Evolutionary conservation across 2,113 vertebrate genomes (phyloP).

Genomic region (Anser brachyrhynchus): DNA sequence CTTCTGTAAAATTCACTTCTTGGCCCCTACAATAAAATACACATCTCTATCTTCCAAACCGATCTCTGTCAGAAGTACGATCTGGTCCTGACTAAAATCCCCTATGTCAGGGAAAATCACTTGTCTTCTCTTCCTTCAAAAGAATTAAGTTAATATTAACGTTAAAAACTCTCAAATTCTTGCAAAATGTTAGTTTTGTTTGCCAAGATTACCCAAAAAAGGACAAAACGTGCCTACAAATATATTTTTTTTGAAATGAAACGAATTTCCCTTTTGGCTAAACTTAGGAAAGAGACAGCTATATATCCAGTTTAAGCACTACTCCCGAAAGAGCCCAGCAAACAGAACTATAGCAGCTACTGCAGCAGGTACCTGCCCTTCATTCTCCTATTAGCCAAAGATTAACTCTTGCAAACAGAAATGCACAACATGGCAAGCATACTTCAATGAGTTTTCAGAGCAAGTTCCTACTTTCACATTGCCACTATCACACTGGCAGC

Average conservation of each 20-base stretch:
- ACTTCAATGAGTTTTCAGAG: background rate
- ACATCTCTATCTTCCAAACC: background rate
- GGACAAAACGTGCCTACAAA: background rate
- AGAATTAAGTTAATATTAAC: background rate
- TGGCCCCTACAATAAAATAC: background rate
- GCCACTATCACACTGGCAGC: background rate
- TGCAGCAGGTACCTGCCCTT: background rate
- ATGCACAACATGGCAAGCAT: background rate
- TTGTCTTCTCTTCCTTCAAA: background rate
- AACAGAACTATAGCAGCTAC: background rate
- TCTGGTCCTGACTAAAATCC: background rate
- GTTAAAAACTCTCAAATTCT: background rate
- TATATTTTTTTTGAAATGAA: background rate
- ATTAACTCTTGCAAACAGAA: background rate
- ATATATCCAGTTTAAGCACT: background rate
- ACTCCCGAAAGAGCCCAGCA: background rate
- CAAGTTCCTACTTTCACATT: background rate
- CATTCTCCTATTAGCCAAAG: background rate
- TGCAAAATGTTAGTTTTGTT: background rate
- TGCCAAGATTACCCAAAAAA: background rate
- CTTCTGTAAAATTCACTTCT: background rate
- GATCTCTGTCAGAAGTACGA: background rate
- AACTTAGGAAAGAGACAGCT: background rate
- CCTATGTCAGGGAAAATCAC: fast-evolving
- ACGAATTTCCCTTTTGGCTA: background rate